Base-by-base conservation (phyloP, 2,113 vertebrate genomes). In the Microcebus jonahi region DNA sequence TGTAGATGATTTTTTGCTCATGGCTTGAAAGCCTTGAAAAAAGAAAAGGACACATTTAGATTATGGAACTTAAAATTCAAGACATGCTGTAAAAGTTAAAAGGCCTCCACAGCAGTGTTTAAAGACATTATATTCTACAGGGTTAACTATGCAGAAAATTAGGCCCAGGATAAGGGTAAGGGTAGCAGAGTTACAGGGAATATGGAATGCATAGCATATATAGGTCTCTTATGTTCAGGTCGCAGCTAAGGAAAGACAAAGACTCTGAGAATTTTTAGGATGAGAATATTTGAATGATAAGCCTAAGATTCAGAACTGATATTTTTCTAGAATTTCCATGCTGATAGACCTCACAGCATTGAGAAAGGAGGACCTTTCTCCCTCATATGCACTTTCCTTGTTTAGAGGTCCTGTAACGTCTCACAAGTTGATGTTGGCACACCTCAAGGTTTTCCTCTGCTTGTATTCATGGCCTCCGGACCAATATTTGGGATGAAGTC, bases 91-190 rank as follows among this genome's bases (percentile, higher is more conserved):
- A 83, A 83, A 93, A 65, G 20, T 36, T 34, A 95, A 83, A 87
- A 80, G 5, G 1, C 45, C 68, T 77, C 55, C 87, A 90, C 8
- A 63, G 45, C 8, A 73, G 6, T 76, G 36, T 93, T 86, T 83
- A 83, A 92, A 80, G 31, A 80, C 42, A 77, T 70, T 65, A 45
- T 55, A 80, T 59, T 14, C 55, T 79, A 59, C 39, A 61, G 34
- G 18, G 61, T 83, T 96, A 63, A 88, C 68, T 76, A 95, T 29
- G 34, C 36, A 77, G 63, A 93, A 90, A 90, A 82, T 71, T 83
- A n/a, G 63, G 23, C 2, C 3, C 18, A 59, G 11, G 11, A 80
- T 91, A 68, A 87, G 83, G 87, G 20, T 83, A 80, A 93, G 27
- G 10, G 27, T 53, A 80, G 27, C 45, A 20, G 34, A 63, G 13